Base-by-base conservation (phyloP, 2,113 vertebrate genomes). In the Euleptes europaea region DNA sequence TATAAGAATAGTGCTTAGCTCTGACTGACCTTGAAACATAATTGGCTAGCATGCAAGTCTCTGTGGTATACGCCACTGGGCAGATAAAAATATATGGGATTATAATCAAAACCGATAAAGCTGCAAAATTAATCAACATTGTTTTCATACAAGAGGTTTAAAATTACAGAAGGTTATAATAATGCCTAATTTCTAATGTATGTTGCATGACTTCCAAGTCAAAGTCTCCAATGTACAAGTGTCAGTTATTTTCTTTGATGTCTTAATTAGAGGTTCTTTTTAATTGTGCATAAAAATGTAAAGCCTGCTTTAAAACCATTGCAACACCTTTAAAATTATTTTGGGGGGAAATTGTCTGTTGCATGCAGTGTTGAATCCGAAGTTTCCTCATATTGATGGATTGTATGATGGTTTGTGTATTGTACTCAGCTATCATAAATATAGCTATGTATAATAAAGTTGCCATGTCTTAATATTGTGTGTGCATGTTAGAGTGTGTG, bases 81-180 rank as follows among this genome's bases (percentile, higher is more conserved):
- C 94, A 96, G 94, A 96, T 96, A 95, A 96, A 96, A 95, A 94
- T 91, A 95, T 94, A 93, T 90, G 85, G 93, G 90, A 96, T 96
- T 96, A 96, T 96, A 95, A 93, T 95, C 92, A 95, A 94, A 95
- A 94, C 86, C 15, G 93, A 94, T 96, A 97, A 96, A 94, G 92
- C 90, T 91, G 92, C 92, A 93, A 96, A 96, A 95, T 96, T 96
- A 96, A 96, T 92, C 88, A 94, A 94, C 91, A 87, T 83, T 86
- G 84, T 54, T 92, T 87, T 93, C 95, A 96, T 90, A 80, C 85
- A 92, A 89, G 60, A 89, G 92, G 80, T 87, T 90, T 84, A 82
- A 95, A 94, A 90, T 86, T 83, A 7, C 0, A 90, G 82, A 92
- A 90, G 86, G 89, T 54, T 67, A 87, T 89, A 92, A n/a, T n/a